phyloP scores from a whole-genome alignment of 1,140 invertebrate genomes.

The Anagrus nilaparvatae region DNA sequence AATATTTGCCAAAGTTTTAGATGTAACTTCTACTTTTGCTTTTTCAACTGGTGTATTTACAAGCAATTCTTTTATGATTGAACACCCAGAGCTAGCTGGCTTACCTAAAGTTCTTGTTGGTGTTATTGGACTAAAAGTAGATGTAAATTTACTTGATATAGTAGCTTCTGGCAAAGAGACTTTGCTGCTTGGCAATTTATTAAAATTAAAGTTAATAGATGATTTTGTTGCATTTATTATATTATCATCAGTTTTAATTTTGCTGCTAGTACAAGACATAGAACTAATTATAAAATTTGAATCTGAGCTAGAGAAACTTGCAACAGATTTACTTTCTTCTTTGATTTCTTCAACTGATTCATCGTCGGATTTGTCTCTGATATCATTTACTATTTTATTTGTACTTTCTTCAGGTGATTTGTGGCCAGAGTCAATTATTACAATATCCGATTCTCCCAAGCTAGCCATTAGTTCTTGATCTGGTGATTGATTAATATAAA shows the following conservation, averaged over 20 bases:
- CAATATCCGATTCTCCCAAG: constrained; percentile 47
- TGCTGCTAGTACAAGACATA: too few species aligned
- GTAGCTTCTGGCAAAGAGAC: too few species aligned
- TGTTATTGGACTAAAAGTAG: too few species aligned
- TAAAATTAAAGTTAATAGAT: too few species aligned
- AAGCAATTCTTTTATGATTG: constrained; percentile 18
- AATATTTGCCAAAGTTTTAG: constrained; percentile 27
- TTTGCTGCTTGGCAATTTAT: too few species aligned
- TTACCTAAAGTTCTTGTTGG: too few species aligned
- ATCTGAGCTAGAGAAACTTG: too few species aligned
- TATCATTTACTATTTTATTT: constrained; percentile 38
- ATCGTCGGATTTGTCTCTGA: constrained; percentile 24
- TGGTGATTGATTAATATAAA: constrained; percentile 31
- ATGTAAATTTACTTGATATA: too few species aligned
- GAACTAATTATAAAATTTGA: too few species aligned
- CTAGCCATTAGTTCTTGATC: constrained; percentile 39
- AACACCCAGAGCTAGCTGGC: too few species aligned
- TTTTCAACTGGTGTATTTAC: constrained; percentile 15
- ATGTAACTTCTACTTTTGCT: constrained; percentile 19
- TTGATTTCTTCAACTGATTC: constrained; percentile 14
- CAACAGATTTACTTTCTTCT: constrained; percentile 15
- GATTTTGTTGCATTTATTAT: too few species aligned
- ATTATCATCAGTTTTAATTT: too few species aligned
- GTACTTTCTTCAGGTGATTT: constrained; percentile 49
- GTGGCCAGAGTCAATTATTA: constrained; percentile 48